Base-by-base conservation (phyloP, 1,140 invertebrate species). In the Caenorhabditis brenneri region DNA sequence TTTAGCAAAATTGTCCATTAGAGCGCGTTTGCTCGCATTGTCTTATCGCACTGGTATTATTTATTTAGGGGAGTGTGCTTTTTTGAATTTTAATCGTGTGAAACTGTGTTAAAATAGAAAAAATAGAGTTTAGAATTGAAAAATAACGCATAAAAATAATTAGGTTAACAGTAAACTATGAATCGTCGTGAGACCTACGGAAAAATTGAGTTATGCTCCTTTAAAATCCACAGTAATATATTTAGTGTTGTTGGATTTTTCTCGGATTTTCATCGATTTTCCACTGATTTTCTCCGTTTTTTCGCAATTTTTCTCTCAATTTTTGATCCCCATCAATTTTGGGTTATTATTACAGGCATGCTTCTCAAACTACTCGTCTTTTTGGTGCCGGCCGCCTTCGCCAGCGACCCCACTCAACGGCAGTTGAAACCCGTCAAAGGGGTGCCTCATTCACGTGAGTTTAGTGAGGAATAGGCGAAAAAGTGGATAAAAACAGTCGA, bases 381-480 rank as follows among this genome's bases (percentile, higher is more conserved):
- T 1, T 42, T 74, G n/a, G 79, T 81, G 6, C 46, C 58, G 12
- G 53, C 48, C 2, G 12, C n/a, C 3, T 46, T 78, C 2, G 78
- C 74, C 48, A 31, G 55, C 69, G 36, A 80, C 46, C 15, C 78
- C 55, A 58, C 83, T 12, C 65, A 74, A 15, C 2, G 65, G n/a
- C 65, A 74, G 29, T 9, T 74, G 51, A 79, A 87, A 53, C 42
- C 82, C 24, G 88, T 88, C 2, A 49, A 86, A 42, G 88, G 88
- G 42, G 88, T 88, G 53, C 83, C 88, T 2, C 55, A 69, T 36
- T 78, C 79, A 29, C 87, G 87, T 88, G 49, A 88, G 85, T 82
- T 42, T 42, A 42, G 2, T 12, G 42, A 16, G 42, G 9, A 12
- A 12, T 46, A 12, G 42, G 42, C 9, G 42, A 46, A 16, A 46